A percentile compares a stretch with the other conserved stretches of the same genome.
Conservation (phyloP, 2,797 vertebrate species). For the Hozukius guyotensis region DNA sequence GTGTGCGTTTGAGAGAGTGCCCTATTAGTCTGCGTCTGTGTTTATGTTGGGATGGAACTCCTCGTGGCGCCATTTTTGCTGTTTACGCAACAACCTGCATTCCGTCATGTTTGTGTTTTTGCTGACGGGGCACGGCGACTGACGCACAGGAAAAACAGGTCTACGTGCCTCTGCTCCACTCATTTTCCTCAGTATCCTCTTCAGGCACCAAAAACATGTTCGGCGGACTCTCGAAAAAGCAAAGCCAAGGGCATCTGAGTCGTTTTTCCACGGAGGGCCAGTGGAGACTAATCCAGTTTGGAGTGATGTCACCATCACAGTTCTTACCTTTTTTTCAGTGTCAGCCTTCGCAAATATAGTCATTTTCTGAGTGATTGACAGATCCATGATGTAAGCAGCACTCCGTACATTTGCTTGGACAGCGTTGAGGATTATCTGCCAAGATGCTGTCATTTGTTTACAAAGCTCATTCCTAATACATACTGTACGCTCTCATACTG, state of each 20-base stretch:
- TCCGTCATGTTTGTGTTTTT: constrained; percentile 72
- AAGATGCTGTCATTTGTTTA: constrained; percentile 61
- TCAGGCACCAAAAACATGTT: constrained; percentile 39
- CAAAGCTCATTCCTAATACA: constrained; percentile 36
- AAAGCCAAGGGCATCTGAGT: constrained; percentile 28
- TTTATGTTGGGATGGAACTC: constrained; percentile 70
- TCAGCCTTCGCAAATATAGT: constrained; percentile 26
- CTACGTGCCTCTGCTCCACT: constrained; percentile 48
- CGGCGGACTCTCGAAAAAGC: constrained; percentile 5
- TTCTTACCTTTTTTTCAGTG: constrained; percentile 36
- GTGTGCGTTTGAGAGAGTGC: not conserved
- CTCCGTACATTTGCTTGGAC: constrained; percentile 37
- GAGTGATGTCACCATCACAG: constrained; percentile 60
- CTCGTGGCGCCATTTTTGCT: constrained; percentile 62
- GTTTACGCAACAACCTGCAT: constrained; percentile 60
- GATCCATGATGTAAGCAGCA: constrained; percentile 57
- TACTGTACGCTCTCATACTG: not conserved
- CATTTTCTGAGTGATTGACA: constrained; percentile 56
- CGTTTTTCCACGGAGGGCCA: constrained; percentile 52
- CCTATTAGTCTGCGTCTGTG: constrained; percentile 64
- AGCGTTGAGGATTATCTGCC: constrained; percentile 42
- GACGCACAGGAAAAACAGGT: constrained; percentile 75
- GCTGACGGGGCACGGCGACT: constrained; percentile 68
- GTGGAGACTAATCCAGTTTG: constrained; percentile 15
- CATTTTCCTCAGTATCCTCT: constrained; percentile 58